Evolutionary conservation across 2,113 vertebrate genomes (phyloP), one percentile per base, ranked within the genome.

Genomic region (Gasterosteus aculeatus): DNA sequence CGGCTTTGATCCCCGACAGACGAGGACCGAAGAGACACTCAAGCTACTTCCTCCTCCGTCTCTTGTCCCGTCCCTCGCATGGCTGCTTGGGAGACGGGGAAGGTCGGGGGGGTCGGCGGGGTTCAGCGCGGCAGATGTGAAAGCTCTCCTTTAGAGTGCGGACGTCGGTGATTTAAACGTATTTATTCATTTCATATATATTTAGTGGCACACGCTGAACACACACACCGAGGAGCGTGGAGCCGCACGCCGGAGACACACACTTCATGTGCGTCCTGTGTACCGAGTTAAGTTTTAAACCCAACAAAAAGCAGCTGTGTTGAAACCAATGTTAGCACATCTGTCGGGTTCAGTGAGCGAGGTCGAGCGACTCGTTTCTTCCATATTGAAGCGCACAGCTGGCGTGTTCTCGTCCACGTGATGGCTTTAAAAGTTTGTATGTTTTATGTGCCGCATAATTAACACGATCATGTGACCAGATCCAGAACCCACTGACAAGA

Each of bases 1-100:
- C 61, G 60, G 81, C 92, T 92, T 91, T 92, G 90, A 93, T 92
- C 91, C 90, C 74, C 80, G 57, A 79, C 86, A 85, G 76, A 87
- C 80, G 80, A 90, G 90, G 86, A 88, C 79, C 51, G 73, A 86
- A 90, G 87, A 90, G 86, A 68, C 77, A 78, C 80, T 90, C 91
- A 89, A 92, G 88, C 86, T 62, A 81, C 91, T 88, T 90, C 87
- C 82, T 84, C 88, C 84, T 81, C 83, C 61, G 68, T 88, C 83
- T 81, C 67, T 75, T 51, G 69, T 64, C 60, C 87, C 85, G 72
- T 83, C 85, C 59, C 56, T 85, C 41, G 65, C 83, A 66, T 85
- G 46, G 8, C 78, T 79, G 75, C 76, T 53, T 82, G 10, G 31
- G 22, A 73, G 75, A 81, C 76, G 72, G 54, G 60, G 59, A 39